Evolutionary conservation across 2,888 invertebrate species (phyloP).

Genomic region (Lithophane semibrunnea): DNA sequence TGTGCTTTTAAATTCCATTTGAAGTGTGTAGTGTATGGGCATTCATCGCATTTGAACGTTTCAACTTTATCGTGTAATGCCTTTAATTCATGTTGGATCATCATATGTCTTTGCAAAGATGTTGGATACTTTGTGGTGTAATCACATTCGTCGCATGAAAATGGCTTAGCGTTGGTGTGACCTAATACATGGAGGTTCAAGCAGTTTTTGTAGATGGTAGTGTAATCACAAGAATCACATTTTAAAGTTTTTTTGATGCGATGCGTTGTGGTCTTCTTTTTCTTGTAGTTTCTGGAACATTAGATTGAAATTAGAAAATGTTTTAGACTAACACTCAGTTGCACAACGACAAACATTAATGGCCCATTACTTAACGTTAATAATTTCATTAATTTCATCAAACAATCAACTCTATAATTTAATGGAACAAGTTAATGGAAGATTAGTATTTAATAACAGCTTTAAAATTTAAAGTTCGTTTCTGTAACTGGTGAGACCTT

Average conservation of each 20-base stretch:
- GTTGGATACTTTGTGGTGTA: conserved; percentile 78
- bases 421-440: neutral
- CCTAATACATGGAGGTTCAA: conserved; percentile 73
- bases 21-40: conserved; percentile 63
- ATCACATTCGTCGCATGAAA: conserved; percentile 71
- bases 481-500: too few species aligned
- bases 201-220: conserved; percentile 76
- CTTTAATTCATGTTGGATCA: conserved; percentile 72
- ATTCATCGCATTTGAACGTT: conserved; percentile 56
- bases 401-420: too few species aligned
- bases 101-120: conserved; percentile 74
- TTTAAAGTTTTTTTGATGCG: conserved; percentile 57
- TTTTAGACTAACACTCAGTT: too few species aligned
- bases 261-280: conserved; percentile 39
- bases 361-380: too few species aligned
- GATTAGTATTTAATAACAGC: too few species aligned
- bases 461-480: neutral
- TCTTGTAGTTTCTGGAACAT: conserved; percentile 50
- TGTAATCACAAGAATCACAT: conserved; percentile 77
- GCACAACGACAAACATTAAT: too few species aligned
- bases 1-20: conserved; percentile 74
- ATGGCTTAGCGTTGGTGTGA: conserved; percentile 73
- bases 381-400: too few species aligned
- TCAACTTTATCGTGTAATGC: conserved; percentile 17
- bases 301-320: neutral